Conservation (phyloP, 2,888 invertebrate species). For the Mystacides longicornis region DNA sequence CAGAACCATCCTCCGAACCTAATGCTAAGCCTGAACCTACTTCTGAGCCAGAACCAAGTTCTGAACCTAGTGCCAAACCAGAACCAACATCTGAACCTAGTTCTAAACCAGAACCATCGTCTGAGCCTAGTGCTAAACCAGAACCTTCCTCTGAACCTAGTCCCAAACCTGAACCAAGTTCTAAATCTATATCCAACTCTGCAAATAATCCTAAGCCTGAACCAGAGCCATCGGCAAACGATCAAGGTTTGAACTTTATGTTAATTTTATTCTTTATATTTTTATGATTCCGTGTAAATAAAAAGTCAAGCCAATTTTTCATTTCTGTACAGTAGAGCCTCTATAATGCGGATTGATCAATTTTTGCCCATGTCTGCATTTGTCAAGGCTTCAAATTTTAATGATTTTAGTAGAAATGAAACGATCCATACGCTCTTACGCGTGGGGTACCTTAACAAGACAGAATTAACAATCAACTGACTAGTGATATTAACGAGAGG, state of each 20-base stretch:
- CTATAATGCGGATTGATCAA: too few species aligned
- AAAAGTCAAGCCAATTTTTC: too few species aligned
- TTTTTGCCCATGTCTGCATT: too few species aligned
- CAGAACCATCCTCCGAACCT: conserved; percentile 34
- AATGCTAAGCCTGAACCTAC: conserved; percentile 39
- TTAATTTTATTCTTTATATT: too few species aligned
- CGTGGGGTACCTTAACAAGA: too few species aligned
- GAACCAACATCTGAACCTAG: conserved; percentile 37
- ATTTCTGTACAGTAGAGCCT: too few species aligned
- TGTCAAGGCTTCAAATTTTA: too few species aligned
- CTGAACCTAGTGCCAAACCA: conserved; percentile 34
- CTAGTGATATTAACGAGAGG: too few species aligned
- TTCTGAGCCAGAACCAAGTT: conserved; percentile 34
- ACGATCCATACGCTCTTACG: too few species aligned
- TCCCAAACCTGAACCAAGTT: conserved; percentile 35
- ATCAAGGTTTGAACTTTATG: conserved; percentile 1
- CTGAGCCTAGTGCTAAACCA: conserved; percentile 38
- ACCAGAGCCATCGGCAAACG: conserved; percentile 26
- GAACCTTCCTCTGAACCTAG: conserved; percentile 33
- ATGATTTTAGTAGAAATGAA: too few species aligned
- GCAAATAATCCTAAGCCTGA: conserved; percentile 34
- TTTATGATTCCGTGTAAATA: not conserved
- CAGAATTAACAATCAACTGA: too few species aligned
- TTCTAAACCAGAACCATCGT: conserved; percentile 39
- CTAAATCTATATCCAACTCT: conserved; percentile 38